Base-by-base conservation (phyloP, 2,797 vertebrate species). In the Brotula barbata region DNA sequence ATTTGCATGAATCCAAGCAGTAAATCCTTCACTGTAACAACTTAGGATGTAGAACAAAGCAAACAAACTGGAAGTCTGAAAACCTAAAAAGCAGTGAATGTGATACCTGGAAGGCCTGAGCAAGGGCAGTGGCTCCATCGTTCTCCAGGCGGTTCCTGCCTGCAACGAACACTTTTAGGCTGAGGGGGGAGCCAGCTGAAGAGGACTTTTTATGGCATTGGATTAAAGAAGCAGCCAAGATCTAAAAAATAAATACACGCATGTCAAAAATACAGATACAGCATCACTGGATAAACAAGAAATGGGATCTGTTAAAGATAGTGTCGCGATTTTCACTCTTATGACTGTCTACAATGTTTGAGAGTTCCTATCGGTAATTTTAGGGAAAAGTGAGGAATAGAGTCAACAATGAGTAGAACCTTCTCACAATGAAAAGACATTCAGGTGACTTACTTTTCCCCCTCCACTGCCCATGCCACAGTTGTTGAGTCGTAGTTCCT, bases 381-480 rank as follows among this genome's bases (percentile, higher is more conserved):
- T n/a, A n/a, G n/a, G n/a, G n/a, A n/a, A n/a, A n/a, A n/a, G n/a
- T n/a, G n/a, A n/a, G n/a, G n/a, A n/a, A 28, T 28, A 2, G 2
- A 39, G 5, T 4, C 14, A 39, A 15, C 37, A n/a, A 15, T 39
- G 37, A 15, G n/a, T 2, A 39, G 37, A 33, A 33, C 6, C 31
- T 33, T 9, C 31, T 33, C 11, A 39, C 14, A 15, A 5, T 39
- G 37, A 39, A 15, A 39, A 39, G 1, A 7, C 0, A 1, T 34
- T 33, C 2, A 15, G 3, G 1, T 11, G 20, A 57, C 57, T 77
- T 78, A 96, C 97, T 94, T 98, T 98, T 20, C 97, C 97, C 2
- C 97, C 97, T 6, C 95, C 97, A 1, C 96, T 93, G 62, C 97
- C 97, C 96, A 99, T 96, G 74, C 97, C 97, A n/a, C 97, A 99